phyloP scores from a whole-genome alignment of 2,888 invertebrate genomes.

The Achlya flavicornis region DNA sequence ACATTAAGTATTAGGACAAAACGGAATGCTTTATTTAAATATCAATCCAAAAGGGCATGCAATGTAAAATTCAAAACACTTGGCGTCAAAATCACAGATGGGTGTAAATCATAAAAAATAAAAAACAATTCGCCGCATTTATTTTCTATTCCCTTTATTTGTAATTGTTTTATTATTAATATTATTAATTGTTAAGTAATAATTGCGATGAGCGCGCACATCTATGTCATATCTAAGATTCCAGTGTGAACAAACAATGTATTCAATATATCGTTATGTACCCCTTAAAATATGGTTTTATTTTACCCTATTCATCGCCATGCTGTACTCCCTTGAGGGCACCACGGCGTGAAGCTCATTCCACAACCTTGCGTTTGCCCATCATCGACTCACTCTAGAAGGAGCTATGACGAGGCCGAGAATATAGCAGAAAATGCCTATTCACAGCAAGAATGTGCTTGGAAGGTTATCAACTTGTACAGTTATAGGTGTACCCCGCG shows the following conservation, averaged over 20 bases:
- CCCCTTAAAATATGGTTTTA: conserved; percentile 43
- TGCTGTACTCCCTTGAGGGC: no score
- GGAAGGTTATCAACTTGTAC: no score
- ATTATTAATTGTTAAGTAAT: conserved; percentile 23
- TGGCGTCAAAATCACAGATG: conserved; percentile 61
- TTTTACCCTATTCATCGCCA: conserved; percentile 11
- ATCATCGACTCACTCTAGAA: no score
- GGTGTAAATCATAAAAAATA: conserved; percentile 28
- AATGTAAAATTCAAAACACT: conserved; percentile 12
- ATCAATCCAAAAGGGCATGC: conserved; percentile 1
- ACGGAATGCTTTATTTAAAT: no score
- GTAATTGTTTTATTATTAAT: conserved; percentile 30
- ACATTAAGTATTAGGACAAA: no score
- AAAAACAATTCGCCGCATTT: conserved; percentile 53
- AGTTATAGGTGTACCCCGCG: no score
- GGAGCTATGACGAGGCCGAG: no score
- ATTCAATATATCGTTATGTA: conserved; percentile 68
- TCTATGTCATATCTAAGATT: conserved; percentile 64
- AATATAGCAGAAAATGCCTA: no score
- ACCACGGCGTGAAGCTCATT: no score
- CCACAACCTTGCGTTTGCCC: no score
- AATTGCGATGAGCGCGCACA: conserved; percentile 61
- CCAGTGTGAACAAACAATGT: conserved; percentile 59
- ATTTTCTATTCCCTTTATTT: conserved; percentile 38
- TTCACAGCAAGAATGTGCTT: no score